Evolutionary conservation across 1,140 invertebrate species (phyloP).

Genomic region (Leucophenga varia): DNA sequence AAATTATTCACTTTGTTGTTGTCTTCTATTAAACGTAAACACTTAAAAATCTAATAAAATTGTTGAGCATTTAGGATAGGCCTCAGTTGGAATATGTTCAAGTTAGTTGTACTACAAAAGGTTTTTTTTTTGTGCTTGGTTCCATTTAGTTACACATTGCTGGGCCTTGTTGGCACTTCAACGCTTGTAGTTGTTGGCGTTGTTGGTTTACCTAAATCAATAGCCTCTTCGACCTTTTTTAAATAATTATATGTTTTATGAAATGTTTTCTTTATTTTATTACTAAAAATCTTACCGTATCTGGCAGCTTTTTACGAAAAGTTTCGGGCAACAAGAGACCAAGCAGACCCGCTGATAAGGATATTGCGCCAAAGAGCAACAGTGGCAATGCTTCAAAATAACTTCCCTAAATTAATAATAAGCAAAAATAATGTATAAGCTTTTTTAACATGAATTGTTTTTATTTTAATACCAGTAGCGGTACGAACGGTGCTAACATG

Average conservation of each 20-base stretch:
- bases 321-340: constrained; percentile 64
- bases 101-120: constrained; percentile 16
- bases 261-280: not conserved
- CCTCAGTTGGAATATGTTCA: not conserved
- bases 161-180: not conserved
- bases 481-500: constrained; percentile 65
- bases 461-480: constrained; percentile 60
- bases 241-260: not conserved
- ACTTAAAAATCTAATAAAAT: not conserved
- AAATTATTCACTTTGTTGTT: not conserved
- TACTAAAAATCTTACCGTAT: constrained; percentile 47
- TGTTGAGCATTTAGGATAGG: constrained; percentile 6
- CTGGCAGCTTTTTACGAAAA: constrained; percentile 62
- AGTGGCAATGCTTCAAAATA: constrained; percentile 61
- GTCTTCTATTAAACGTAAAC: no score
- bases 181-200: no score
- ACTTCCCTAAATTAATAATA: constrained; percentile 53
- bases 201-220: constrained; percentile 23
- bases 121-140: no score
- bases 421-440: not conserved
- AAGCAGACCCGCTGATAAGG: constrained; percentile 59
- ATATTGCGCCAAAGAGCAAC: constrained; percentile 60
- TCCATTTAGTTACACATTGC: not conserved
- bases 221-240: constrained; percentile 32
- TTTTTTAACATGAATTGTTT: not conserved